These are phyloP conservation scores for Oncorhynchus kisutch DNA, from an alignment of 2,113 vertebrate genomes.

Conservation along the genomic window DNA sequence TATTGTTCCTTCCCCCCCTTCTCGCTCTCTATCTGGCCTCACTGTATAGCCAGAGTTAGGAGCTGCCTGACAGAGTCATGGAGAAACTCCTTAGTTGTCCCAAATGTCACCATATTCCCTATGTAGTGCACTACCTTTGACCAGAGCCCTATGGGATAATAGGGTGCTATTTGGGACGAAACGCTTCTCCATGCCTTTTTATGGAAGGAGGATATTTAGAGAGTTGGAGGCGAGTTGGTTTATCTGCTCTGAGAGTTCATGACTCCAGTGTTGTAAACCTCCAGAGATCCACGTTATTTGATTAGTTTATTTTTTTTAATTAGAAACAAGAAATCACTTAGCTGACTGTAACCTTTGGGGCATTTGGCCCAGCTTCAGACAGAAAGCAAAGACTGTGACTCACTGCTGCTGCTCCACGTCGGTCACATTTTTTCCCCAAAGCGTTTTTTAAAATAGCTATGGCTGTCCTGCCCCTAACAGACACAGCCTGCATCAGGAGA, in stretches of 20 bases:
- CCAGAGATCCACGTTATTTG: constrained; percentile 56
- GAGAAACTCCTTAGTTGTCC: constrained; percentile 28
- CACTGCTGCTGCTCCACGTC: not conserved
- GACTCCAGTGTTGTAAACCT: constrained; percentile 51
- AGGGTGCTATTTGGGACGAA: too few species aligned
- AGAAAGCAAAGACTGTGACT: constrained; percentile 3
- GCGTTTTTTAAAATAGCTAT: constrained; percentile 14
- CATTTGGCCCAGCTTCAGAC: constrained; percentile 58
- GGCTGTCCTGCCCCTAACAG: constrained; percentile 4
- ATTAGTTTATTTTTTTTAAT: constrained; percentile 67
- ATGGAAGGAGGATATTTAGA: constrained; percentile 28
- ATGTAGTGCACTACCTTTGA: constrained; percentile 49
- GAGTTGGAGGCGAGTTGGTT: constrained; percentile 30
- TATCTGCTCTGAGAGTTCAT: constrained; percentile 51
- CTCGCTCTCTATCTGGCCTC: constrained; percentile 26
- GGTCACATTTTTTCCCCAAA: not conserved
- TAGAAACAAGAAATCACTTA: constrained; percentile 68
- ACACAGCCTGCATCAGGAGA: constrained; percentile 34
- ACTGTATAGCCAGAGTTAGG: constrained; percentile 56
- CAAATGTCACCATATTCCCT: constrained; percentile 25
- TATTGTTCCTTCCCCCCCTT: constrained; percentile 59
- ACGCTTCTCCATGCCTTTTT: constrained; percentile 39
- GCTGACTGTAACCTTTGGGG: constrained; percentile 55
- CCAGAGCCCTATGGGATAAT: too few species aligned
- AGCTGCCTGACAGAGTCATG: constrained; percentile 17